These are phyloP conservation scores for Halcyon malimbica DNA, from an alignment of 2,113 vertebrate genomes.

Conservation along the genomic window DNA sequence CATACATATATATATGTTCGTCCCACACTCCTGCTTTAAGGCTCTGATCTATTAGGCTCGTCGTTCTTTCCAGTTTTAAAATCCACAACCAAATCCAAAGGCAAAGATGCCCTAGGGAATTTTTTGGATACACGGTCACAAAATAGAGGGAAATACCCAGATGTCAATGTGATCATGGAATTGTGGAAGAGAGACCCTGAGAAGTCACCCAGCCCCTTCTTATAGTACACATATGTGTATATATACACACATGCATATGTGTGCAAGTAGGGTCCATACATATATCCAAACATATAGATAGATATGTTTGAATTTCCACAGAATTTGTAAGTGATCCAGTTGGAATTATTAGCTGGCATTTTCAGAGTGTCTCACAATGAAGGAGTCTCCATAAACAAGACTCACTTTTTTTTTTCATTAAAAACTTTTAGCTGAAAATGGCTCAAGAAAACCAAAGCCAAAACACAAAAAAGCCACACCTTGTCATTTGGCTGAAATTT, in stretches of 20 bases:
- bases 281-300: too few species aligned
- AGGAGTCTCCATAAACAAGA: not conserved
- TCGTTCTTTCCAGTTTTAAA: not conserved
- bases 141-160: not conserved
- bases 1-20: fast-evolving
- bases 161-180: not conserved
- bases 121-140: not conserved
- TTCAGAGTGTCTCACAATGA: not conserved
- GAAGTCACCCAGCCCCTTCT: not conserved
- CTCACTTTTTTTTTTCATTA: not conserved
- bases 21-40: not conserved
- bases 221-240: not conserved
- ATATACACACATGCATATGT: too few species aligned
- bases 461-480: not conserved
- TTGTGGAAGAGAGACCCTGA: not conserved
- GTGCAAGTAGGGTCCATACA: too few species aligned
- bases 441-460: not conserved
- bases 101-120: not conserved
- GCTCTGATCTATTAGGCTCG: fast-evolving
- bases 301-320: not conserved
- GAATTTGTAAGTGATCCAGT: not conserved
- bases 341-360: not conserved
- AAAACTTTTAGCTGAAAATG: not conserved
- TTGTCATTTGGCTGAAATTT: not conserved
- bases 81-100: not conserved